Evolutionary conservation across 2,797 vertebrate species (phyloP), one percentile per base, ranked within the genome.

Genomic region (Melanotaenia nigrans): DNA sequence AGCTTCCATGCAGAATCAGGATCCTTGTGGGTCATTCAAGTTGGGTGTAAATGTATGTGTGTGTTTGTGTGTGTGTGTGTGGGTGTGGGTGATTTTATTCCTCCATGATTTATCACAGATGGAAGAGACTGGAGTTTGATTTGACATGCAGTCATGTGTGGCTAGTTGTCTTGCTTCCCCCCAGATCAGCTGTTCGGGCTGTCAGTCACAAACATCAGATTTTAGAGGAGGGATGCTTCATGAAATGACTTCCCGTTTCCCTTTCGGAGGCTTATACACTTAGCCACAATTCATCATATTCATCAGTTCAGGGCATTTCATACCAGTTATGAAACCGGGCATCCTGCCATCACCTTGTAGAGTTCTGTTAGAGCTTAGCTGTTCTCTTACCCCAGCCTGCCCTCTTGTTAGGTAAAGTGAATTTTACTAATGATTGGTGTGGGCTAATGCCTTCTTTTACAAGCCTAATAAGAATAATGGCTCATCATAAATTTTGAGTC

Each of bases 401-500:
- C 85, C 47, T 91, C 90, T 92, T 89, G 87, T 93, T 88, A 91
- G 81, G 85, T 87, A 86, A 87, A 88, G 88, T 90, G 85, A 90
- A 90, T 92, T 92, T 92, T 89, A 93, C 89, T 91, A 92, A 94
- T 87, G 89, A 77, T 65, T 85, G 88, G 77, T 71, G 77, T 87
- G 83, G 88, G 85, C 85, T 90, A 93, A 92, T 91, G 90, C 89
- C 82, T 83, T 78, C 79, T 89, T 93, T 94, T 91, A 94, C 85
- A 91, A 90, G 91, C 85, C 88, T 92, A 91, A 91, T 92, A 92
- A 92, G 91, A 91, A 85, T 90, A 91, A 91, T 85, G 89, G 76
- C 74, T 69, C 4, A 25, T 76, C 83, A 83, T 94, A 94, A 94
- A 94, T 94, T 86, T 85, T 67, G 84, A 79, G 75, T 85, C 86